Evolutionary conservation across 2,113 vertebrate species (phyloP), one percentile per base, ranked within the genome.

Genomic region (Lepus europaeus): DNA sequence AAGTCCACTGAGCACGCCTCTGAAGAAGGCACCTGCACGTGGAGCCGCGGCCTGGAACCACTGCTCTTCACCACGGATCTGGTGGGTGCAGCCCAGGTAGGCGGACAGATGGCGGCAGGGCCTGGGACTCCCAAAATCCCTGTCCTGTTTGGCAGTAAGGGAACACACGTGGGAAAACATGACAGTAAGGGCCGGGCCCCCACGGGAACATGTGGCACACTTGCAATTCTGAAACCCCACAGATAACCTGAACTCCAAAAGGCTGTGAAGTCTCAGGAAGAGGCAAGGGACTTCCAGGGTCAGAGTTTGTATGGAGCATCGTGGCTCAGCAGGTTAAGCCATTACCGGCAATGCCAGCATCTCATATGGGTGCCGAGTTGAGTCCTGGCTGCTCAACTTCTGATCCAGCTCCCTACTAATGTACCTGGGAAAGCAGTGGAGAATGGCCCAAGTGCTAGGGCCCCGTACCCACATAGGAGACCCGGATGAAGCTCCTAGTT

Each of bases 141-240:
- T 5, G 7, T 25, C 31, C 77, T 6, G 77, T 2, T 53, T 6
- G 4, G 70, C 77, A 77, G 23, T 22, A 63, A 86, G 6, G 9
- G 14, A 66, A 33, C 3, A 31, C 45, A 13, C 0, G 0, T 19
- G 13, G 66, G 5, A 0, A 80, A 36, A 53, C 0, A 0, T 53
- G 39, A 59, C n/a, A 69, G 23, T 53, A n/a, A 23, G 9, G 49
- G 74, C 59, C 23, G 36, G 59, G 61, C n/a, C 63, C 11, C 19
- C 3, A 2, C 0, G 10, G 53, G 49, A 33, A 49, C 33, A 17
- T 74, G 33, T 27, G 86, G 82, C 39, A 95, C 39, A 95, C 6
- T 79, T 53, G 80, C 0, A 29, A 76, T n/a, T 83, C 13, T 69
- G 78, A 84, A 90, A 94, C 56, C 17, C 19, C 0, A 20, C 12